Evolutionary conservation across 2,888 invertebrate species (phyloP), one percentile per base, ranked within the genome.

Genomic region (Eupeodes luniger): DNA sequence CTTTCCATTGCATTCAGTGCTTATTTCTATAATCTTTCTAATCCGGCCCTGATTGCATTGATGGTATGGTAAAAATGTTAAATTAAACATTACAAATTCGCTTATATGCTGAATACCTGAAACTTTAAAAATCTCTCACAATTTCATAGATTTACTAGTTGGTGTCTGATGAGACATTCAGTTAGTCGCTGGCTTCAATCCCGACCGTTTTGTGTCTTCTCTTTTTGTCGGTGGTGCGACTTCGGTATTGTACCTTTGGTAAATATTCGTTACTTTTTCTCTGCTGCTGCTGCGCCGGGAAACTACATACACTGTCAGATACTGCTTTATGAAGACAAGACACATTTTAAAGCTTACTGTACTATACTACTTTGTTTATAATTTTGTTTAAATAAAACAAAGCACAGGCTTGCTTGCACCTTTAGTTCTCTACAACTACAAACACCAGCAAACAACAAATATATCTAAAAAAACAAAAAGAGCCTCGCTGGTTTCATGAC

Each of bases 91-190:
- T 72, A 84, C 66, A 84, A 84, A 87, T 87, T 87, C 80, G 80
- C 80, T 69, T 81, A 80, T 76, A 83, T 66, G 85, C 51, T 81
- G 80, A 78, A 84, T 84, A 87, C 81, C 74, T 69, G 78, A 75
- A 81, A 81, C 69, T 88, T 85, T 83, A 74, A 84, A 85, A 85
- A 70, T 78, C 74, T 85, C 85, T 81, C 81, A 81, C 88, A 75
- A 70, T 81, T 88, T 84, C 84, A 88, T 88, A 85, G 81, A 88
- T 85, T 88, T 85, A 81, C 88, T 77, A 78, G 88, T 85, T 88
- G 72, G 70, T 78, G 64, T 79, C 69, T 74, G 75, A 75, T 85
- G 72, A 85, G 78, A 83, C 78, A 70, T 78, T 88, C 85, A 88
- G 88, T 88, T 85, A 85, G 85, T 85, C 85, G 81, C 76, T 85